Evolutionary conservation across 2,888 invertebrate species (phyloP), one percentile per base, ranked within the genome.

Genomic region (Spodoptera picta): DNA sequence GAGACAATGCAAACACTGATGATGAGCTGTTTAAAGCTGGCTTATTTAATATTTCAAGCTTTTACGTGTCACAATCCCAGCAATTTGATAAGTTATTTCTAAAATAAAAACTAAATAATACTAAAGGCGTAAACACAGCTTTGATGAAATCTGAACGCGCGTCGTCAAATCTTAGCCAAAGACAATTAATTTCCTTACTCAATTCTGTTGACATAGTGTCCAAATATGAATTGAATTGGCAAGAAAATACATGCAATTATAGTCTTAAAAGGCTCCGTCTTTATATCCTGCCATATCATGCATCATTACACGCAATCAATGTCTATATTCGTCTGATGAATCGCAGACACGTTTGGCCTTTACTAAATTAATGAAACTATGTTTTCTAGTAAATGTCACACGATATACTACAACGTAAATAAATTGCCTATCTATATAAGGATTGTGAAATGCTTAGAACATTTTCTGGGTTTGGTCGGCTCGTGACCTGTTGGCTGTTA

Each of bases 341-440:
- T 52, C 42, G 46, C 4, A 36, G 4, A 55, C 51, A 23, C 55
- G 23, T 24, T n/a, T 56, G 60, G 9, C 72, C 60, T 73, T 68
- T 69, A 48, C 43, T 58, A 61, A 58, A 56, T 55, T 55, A 42
- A 61, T 66, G 58, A 56, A 55, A 41, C 14, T 36, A 11, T 60
- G 42, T 73, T 68, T 60, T 56, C 55, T 45, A 61, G 48, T 60
- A 50, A 73, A 71, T 67, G 11, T 55, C 55, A 45, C 44, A 44
- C 14, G 50, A 58, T 55, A 69, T 59, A 49, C 45, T n/a, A 45
- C 56, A 61, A 24, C 47, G 42, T 62, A 50, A 67, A 62, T 71
- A 62, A 59, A 62, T 58, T 43, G 24, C n/a, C 36, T 46, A n/a
- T 36, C 44, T 43, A 11, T 58, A 46, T 10, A 60, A 45, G 50